Evolutionary conservation across 2,888 invertebrate species (phyloP).

Genomic region (Cybosia mesomella): DNA sequence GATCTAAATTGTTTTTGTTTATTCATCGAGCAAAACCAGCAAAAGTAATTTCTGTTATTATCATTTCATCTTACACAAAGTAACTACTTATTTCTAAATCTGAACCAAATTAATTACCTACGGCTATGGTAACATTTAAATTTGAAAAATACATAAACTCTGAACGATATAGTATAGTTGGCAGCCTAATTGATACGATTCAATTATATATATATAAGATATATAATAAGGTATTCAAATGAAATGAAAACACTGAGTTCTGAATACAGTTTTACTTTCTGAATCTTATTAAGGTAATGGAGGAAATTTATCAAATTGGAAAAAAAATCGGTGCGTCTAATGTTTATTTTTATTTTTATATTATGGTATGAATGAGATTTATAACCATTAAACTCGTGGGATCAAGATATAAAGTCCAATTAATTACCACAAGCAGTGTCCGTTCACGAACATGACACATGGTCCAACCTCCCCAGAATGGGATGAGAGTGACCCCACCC

Average conservation of each 20-base stretch:
- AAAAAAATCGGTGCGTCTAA: too few species aligned
- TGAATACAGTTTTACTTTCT: neutral
- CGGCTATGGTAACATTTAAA: slow-evolving; percentile 12
- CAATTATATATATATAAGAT: too few species aligned
- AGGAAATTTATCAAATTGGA: too few species aligned
- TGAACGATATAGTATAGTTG: neutral
- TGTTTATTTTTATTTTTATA: too few species aligned
- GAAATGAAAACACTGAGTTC: slow-evolving; percentile 28
- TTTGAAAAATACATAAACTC: slow-evolving; percentile 20
- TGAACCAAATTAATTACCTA: slow-evolving; percentile 25
- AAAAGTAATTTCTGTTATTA: neutral
- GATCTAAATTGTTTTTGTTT: neutral
- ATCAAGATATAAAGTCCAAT: too few species aligned
- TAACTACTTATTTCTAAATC: slow-evolving; percentile 15
- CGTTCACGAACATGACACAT: too few species aligned
- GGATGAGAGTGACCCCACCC: too few species aligned
- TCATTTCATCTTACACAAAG: neutral
- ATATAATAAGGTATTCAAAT: slow-evolving; percentile 28
- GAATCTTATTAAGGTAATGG: neutral
- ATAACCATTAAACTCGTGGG: too few species aligned
- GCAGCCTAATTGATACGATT: slow-evolving; percentile 5
- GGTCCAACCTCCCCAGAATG: too few species aligned
- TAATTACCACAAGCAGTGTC: too few species aligned
- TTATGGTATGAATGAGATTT: too few species aligned
- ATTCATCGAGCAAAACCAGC: neutral